Base-by-base conservation (phyloP, 2,888 invertebrate species). In the Limnephilus auricula region DNA sequence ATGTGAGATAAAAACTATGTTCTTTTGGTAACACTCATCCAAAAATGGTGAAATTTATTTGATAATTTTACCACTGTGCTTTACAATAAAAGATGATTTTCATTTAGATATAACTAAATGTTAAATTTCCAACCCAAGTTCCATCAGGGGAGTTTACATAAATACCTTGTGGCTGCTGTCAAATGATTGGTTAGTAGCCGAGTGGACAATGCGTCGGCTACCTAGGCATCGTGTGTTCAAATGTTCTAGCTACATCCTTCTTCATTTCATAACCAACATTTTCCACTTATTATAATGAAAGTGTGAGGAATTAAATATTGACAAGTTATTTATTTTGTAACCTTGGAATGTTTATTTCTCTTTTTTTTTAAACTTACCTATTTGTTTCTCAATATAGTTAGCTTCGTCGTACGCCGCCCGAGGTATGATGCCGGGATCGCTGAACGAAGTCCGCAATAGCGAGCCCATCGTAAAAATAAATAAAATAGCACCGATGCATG, bases 341-440 rank as follows among this genome's bases (percentile, higher is more conserved):
- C 15, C 13, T 45, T 13, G 15, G 2, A 45, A 45, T 45, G 0
- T 15, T 45, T 45, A 45, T 15, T 40, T 40, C 2, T 45, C 45
- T 13, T 45, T 40, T 45, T 45, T 45, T 0, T 0, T 13, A 45
- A n/a, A 86, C 86, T 30, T 80, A 98, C 98, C 98, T 95, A 98
- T 98, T 96, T 98, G 98, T 95, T 98, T 97, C 95, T 99, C 99
- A 93, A 98, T 98, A 94, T 98, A 98, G 93, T 98, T 98, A 93
- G 98, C 98, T 96, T 99, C 99, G 94, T 98, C 98, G 89, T 97
- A 96, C 50, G 98, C 98, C 92, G 99, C 99, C 94, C 98, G 95
- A 91, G 99, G 99, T 94, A 99, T 98, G 93, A 99, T 98, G 93
- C 99, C 99, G 79, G 99, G 99, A 96, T 99, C 99, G 94, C 98